phyloP scores from a whole-genome alignment of 2,113 vertebrate species.

The Cyanoderma ruficeps region DNA sequence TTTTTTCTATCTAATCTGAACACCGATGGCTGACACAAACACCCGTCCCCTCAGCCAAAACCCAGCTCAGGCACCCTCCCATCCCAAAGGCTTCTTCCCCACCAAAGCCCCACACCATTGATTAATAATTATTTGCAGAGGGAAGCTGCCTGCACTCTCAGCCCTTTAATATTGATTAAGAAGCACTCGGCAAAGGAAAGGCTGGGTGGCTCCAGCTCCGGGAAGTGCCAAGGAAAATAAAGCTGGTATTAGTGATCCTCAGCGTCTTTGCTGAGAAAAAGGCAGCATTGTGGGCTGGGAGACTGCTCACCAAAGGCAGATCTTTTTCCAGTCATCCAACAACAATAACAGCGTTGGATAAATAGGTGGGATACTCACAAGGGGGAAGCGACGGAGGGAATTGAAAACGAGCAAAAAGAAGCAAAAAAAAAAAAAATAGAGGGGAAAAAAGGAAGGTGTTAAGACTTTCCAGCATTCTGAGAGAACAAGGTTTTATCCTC shows the following conservation, averaged over 20 bases:
- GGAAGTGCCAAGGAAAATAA: slow-evolving; percentile 58
- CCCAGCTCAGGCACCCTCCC: neutral
- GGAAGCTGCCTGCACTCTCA: slow-evolving; percentile 13
- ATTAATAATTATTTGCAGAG: slow-evolving; percentile 10
- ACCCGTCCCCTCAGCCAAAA: neutral
- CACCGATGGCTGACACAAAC: neutral
- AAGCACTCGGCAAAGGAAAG: neutral
- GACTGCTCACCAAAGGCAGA: neutral
- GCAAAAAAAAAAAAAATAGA: neutral
- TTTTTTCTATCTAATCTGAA: neutral
- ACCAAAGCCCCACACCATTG: neutral
- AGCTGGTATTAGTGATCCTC: slow-evolving; percentile 16
- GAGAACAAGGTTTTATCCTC: slow-evolving; percentile 65
- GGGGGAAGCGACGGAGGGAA: neutral
- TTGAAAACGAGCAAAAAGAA: neutral
- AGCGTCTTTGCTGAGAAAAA: slow-evolving; percentile 39
- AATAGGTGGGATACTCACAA: slow-evolving; percentile 9
- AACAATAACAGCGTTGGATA: slow-evolving; percentile 25
- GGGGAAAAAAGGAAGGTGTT: neutral
- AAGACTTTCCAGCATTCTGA: slow-evolving; percentile 67
- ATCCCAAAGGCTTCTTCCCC: neutral
- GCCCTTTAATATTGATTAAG: slow-evolving; percentile 28
- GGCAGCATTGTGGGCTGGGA: neutral
- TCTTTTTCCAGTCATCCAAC: slow-evolving; percentile 11
- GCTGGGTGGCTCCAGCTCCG: neutral